Evolutionary conservation across 2,888 invertebrate genomes (phyloP), one percentile per base, ranked within the genome.

Genomic region (Rutpela maculata): DNA sequence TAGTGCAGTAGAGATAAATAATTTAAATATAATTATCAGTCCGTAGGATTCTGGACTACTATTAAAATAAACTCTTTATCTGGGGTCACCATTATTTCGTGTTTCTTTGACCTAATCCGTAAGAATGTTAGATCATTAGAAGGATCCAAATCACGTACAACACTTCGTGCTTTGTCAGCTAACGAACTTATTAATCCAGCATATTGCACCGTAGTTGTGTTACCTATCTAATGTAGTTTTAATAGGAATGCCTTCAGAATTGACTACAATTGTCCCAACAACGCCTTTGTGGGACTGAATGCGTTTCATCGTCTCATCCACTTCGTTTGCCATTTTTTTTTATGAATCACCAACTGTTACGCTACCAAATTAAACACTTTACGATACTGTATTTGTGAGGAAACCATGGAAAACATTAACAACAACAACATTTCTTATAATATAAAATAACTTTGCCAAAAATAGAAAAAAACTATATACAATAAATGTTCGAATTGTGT

Each of bases 41-140:
- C 93, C 31, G 92, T 91, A 9, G 97, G 97, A 90, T 95, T 96
- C 89, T 98, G 98, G 62, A 98, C 95, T 1, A 98, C 98, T 86
- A 98, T 97, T 79, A 98, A 91, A 88, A 98, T 94, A 87, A 97
- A 98, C 83, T 98, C 98, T 90, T 96, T 97, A 88, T 98, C 98
- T 1, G 99, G 99, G 0, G 99, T 98, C 10, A 99, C 96, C 96
- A 99, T 97, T 80, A 99, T 97, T 91, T 99, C 99, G 90, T 97
- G 97, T 88, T 97, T 99, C 91, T 97, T 98, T 76, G 99, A 98
- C 82, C 99, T 92, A 76, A 99, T 95, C 77, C 99, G 93, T 22
- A 99, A 91, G 89, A 99, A 99, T 43, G 97, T 97, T 75, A 99
- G 91, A 88, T 99, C 99, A 89, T 99, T 98, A 0, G 96, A 93